These are phyloP conservation scores for Neogobius melanostomus DNA, from an alignment of 2,113 vertebrate species.

Conservation along the genomic window DNA sequence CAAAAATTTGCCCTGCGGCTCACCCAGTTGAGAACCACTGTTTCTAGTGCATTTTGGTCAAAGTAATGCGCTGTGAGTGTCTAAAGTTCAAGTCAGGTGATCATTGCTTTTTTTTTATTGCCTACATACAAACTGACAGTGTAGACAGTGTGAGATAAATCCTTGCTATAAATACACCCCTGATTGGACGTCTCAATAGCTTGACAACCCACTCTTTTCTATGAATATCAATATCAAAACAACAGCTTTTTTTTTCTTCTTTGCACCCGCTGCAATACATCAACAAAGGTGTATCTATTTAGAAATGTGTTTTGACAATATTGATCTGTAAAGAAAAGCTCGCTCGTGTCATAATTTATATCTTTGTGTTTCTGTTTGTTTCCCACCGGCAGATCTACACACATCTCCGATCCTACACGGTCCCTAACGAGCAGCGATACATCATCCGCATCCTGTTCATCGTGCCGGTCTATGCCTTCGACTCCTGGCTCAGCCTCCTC, in stretches of 20 bases:
- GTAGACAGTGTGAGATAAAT: slow-evolving; percentile 8
- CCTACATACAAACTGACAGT: not conserved
- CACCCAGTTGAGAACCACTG: no score
- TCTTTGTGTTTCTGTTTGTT: slow-evolving; percentile 19
- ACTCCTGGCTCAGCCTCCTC: slow-evolving; percentile 97
- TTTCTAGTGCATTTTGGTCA: no score
- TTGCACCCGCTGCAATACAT: not conserved
- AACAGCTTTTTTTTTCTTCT: not conserved
- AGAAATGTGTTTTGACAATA: not conserved
- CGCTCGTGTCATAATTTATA: slow-evolving; percentile 1
- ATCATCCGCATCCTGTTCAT: slow-evolving; percentile 95
- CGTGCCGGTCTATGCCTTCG: slow-evolving; percentile 90
- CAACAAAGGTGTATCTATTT: slow-evolving; percentile 7
- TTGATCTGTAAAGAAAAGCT: slow-evolving; percentile 5
- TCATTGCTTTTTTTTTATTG: slow-evolving; percentile 2
- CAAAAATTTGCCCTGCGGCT: no score
- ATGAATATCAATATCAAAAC: slow-evolving; percentile 1
- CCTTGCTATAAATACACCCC: slow-evolving; percentile 1
- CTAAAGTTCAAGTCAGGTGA: not conserved
- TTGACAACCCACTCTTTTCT: not conserved
- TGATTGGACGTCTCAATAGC: not conserved
- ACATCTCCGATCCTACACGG: slow-evolving; percentile 88
- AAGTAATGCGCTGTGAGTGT: not conserved
- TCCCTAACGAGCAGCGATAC: slow-evolving; percentile 93
- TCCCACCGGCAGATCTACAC: slow-evolving; percentile 83